Evolutionary conservation across 2,888 invertebrate genomes (phyloP), one percentile per base, ranked within the genome.

Genomic region (Frankliniella intonsa): DNA sequence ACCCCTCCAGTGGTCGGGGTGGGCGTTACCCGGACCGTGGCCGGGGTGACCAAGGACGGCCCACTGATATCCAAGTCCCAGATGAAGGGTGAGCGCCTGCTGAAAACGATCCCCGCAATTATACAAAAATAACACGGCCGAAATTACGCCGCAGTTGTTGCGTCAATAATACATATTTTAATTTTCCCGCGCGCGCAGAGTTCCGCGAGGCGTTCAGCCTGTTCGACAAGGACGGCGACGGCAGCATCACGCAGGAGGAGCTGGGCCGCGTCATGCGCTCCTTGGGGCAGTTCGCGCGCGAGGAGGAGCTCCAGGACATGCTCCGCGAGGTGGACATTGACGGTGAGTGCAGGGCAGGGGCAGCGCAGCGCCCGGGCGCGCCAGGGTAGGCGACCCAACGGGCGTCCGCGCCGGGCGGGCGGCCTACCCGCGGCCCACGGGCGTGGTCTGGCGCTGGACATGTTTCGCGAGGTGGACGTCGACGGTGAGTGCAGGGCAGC

Each of bases 141-240:
- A n/a, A n/a, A n/a, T n/a, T n/a, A n/a, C n/a, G n/a, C n/a, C 38
- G 19, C n/a, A 62, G n/a, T 19, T 50, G 22, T 50, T 49, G n/a
- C n/a, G n/a, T n/a, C n/a, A 82, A n/a, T 38, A 79, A 80, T 69
- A 62, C 27, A 50, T 22, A 51, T 62, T 65, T 25, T 83, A n/a
- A 69, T 81, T 38, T 50, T 65, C 50, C 8, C 12, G 27, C 83
- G 69, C 81, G 88, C 88, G 0, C 86, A 94, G 95, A 95, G 88
- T 95, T 95, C 87, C 92, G 95, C 51, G 95, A 95, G 87, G 95
- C 95, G 1, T 95, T 95, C 88, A 92, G 95, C 81, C 90, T 96
- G 14, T 95, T 96, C 87, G 95, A 96, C 89, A 95, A 95, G 88
- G 95, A 96, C 85, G 95, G 95, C 10, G 95, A 95, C 85, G 95